Evolutionary conservation across 2,113 vertebrate species (phyloP).

Genomic region (Nerophis lumbriciformis): DNA sequence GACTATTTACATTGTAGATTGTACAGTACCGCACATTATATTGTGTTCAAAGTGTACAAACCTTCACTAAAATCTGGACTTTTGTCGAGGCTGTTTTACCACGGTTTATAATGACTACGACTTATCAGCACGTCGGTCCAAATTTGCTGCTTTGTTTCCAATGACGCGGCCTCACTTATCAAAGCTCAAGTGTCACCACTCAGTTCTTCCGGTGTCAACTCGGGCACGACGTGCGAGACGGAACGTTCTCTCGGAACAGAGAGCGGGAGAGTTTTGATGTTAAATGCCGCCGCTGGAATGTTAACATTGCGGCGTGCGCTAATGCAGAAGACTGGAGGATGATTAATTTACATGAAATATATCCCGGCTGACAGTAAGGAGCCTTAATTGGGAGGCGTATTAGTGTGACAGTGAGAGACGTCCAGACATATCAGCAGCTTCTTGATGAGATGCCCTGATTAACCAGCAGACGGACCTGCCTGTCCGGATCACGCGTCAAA

Average conservation of each 20-base stretch:
- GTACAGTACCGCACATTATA: too few species aligned
- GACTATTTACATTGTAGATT: too few species aligned
- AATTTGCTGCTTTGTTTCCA: neutral
- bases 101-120: too few species aligned
- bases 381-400: constrained; percentile 6
- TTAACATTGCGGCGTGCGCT: neutral
- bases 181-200: neutral
- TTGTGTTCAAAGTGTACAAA: too few species aligned
- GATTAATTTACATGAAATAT: constrained; percentile 10
- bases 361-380: constrained; percentile 5
- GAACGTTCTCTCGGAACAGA: neutral
- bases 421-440: constrained; percentile 13
- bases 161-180: neutral
- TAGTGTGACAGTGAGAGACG: constrained; percentile 9
- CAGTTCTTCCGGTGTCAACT: neutral
- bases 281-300: constrained; percentile 15
- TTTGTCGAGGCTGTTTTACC: too few species aligned
- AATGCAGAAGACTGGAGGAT: constrained; percentile 1
- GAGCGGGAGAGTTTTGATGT: neutral
- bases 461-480: constrained; percentile 12
- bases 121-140: too few species aligned
- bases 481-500: constrained; percentile 19
- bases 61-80: too few species aligned
- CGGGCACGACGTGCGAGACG: constrained; percentile 2
- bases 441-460: constrained; percentile 14